phyloP scores from a whole-genome alignment of 2,113 vertebrate species.

The Microcebus griseorufus region DNA sequence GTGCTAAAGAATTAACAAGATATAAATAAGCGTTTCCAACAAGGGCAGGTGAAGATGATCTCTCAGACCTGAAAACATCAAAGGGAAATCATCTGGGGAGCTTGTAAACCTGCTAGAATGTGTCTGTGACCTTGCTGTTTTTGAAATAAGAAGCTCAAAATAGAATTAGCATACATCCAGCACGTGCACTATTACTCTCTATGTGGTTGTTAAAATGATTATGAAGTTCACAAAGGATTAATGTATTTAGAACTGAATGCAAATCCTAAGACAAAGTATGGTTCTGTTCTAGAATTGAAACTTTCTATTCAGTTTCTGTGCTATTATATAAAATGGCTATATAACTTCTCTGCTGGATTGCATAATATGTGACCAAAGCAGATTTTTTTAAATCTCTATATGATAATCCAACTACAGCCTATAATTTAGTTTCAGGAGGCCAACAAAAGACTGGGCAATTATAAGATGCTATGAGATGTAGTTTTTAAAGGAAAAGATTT shows the following conservation, averaged over 20 bases:
- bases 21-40: not conserved
- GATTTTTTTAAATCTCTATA: not conserved
- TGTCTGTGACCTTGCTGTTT: not conserved
- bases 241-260: not conserved
- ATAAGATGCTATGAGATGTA: not conserved
- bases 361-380: not conserved
- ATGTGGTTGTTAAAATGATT: conserved; percentile 13
- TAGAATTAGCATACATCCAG: conserved; percentile 1
- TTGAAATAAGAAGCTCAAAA: not conserved
- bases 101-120: not conserved
- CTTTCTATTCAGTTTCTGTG: not conserved
- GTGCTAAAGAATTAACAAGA: not conserved
- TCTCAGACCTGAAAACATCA: not conserved
- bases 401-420: not conserved
- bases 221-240: conserved; percentile 18
- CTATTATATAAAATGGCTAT: not conserved
- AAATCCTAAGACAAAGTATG: not conserved
- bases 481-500: not conserved
- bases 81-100: not conserved
- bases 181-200: not conserved
- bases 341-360: not conserved
- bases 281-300: not conserved
- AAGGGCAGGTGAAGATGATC: not conserved
- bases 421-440: not conserved
- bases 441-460: not conserved